Conservation (phyloP, 1,140 invertebrate species). For the Dryas iulia region DNA sequence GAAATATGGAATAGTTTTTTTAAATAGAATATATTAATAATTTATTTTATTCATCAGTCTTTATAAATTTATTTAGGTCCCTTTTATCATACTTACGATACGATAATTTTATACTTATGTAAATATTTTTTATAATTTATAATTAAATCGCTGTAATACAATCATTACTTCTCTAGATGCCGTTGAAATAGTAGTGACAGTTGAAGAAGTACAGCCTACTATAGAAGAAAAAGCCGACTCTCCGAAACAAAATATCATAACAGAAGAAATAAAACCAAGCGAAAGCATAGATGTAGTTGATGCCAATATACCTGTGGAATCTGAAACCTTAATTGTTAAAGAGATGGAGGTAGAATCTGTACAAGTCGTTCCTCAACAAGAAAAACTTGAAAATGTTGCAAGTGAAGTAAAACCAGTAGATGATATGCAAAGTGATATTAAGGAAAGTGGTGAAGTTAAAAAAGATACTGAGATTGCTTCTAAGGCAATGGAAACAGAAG, state of each 20-base stretch:
- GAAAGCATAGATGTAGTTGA: neutral
- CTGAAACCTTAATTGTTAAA: neutral
- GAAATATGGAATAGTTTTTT: neutral
- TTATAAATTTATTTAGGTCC: no score
- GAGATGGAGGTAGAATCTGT: neutral
- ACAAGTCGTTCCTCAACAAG: neutral
- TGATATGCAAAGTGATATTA: neutral
- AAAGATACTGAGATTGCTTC: neutral
- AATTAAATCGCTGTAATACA: no score
- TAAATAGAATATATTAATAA: no score
- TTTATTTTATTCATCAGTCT: slow-evolving; percentile 13
- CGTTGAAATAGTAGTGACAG: slow-evolving; percentile 20
- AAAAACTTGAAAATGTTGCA: neutral
- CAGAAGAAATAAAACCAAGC: neutral
- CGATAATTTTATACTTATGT: no score
- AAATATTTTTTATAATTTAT: no score
- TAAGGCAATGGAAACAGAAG: neutral
- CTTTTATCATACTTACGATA: no score
- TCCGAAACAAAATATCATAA: slow-evolving; percentile 6
- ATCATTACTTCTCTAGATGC: neutral
- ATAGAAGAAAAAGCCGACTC: neutral
- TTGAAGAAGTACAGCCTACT: slow-evolving; percentile 20
- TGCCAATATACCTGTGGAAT: neutral
- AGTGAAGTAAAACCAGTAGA: neutral
- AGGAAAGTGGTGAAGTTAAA: neutral